These are phyloP conservation scores for Pseudomyrmex sp. DNA, from an alignment of 1,140 invertebrate genomes.

Conservation along the genomic window DNA sequence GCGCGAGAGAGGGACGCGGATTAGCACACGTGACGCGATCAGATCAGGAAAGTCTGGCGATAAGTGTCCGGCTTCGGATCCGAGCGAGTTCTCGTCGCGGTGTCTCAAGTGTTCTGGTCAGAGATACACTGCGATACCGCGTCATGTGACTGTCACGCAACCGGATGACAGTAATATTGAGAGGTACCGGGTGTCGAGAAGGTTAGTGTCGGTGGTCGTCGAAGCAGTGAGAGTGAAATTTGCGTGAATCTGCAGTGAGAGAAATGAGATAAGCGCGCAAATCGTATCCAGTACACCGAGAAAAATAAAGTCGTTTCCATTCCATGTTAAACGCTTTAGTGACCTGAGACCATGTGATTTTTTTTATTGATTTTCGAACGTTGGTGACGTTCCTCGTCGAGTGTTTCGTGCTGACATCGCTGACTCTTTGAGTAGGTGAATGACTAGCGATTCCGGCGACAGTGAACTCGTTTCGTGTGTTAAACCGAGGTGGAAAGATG, in stretches of 20 bases:
- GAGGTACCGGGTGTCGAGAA: conserved; percentile 16
- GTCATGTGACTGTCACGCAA: conserved; percentile 22
- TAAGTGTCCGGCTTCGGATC: conserved; percentile 1
- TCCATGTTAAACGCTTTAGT: not conserved
- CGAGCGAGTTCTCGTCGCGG: not conserved
- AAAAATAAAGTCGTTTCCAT: not conserved
- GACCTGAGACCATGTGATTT: conserved; percentile 9
- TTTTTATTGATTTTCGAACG: conserved; percentile 26
- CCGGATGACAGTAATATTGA: conserved; percentile 35
- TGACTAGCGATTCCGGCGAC: conserved; percentile 47
- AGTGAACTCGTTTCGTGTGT: conserved; percentile 55
- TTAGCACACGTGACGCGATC: conserved; percentile 73
- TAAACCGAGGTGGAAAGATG: conserved; percentile 17
- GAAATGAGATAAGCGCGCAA: conserved; percentile 12
- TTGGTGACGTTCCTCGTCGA: not conserved
- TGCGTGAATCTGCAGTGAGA: conserved; percentile 39
- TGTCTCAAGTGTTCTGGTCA: not conserved
- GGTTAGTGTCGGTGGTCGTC: not conserved
- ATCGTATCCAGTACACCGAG: not conserved
- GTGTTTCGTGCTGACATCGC: conserved; percentile 14
- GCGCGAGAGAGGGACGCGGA: conserved; percentile 63
- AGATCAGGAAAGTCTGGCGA: conserved; percentile 44
- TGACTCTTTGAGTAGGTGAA: conserved; percentile 22
- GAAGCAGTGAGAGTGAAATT: conserved; percentile 38
- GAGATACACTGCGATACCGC: conserved; percentile 29